phyloP scores from a whole-genome alignment of 1,140 invertebrate genomes.

The Andricus grossulariae region DNA sequence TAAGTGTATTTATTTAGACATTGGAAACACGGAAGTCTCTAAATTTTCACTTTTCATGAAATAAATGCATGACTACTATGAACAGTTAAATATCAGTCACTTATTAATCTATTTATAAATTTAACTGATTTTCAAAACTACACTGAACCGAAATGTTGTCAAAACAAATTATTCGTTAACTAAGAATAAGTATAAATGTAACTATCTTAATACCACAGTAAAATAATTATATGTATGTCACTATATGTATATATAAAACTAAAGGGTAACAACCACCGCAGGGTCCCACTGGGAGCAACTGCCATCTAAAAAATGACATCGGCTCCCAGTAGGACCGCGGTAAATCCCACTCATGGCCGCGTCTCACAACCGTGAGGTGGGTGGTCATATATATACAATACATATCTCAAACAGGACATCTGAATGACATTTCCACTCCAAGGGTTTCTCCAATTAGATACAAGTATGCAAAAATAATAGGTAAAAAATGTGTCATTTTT shows the following conservation, averaged over 20 bases:
- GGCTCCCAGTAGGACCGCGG: too few species aligned
- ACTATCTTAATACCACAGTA: background rate
- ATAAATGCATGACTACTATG: too few species aligned
- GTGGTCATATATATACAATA: too few species aligned
- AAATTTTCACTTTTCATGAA: background rate
- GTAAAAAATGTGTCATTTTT: background rate
- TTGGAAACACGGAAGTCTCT: background rate
- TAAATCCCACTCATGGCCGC: too few species aligned
- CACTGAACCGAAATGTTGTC: too few species aligned
- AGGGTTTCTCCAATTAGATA: slow-evolving; percentile 10
- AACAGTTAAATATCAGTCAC: background rate
- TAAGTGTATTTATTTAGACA: slow-evolving; percentile 1
- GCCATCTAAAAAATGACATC: too few species aligned
- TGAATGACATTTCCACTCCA: background rate
- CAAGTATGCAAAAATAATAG: slow-evolving; percentile 7
- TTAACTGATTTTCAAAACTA: background rate
- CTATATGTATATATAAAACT: background rate
- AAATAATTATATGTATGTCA: background rate
- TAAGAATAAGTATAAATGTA: too few species aligned
- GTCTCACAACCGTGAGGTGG: too few species aligned
- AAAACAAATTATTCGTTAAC: too few species aligned
- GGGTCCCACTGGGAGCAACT: too few species aligned
- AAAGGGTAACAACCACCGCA: too few species aligned
- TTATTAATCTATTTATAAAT: background rate
- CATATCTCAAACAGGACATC: slow-evolving; percentile 3